Base-by-base conservation (phyloP, 1,140 invertebrate species). In the Temnothorax longispinosus region DNA sequence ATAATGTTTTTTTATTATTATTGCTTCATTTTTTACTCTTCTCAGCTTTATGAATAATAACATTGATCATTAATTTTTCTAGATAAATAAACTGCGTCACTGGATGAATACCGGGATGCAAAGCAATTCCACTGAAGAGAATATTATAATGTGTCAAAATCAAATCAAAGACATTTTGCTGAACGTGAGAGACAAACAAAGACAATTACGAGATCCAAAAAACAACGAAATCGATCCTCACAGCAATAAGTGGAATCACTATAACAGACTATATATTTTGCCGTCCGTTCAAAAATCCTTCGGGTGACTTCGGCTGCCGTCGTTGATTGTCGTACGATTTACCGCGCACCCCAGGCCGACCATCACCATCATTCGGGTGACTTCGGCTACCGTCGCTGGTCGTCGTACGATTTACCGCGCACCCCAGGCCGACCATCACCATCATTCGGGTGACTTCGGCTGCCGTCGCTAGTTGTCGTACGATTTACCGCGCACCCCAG, bases 61-160 rank as follows among this genome's bases (percentile, higher is more conserved):
- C 15, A 41, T 38, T 47, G 13, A 54, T 85, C 47, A 21, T 50
- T 4, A 85, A 75, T 76, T 85, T 85, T 60, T 47, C 85, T 32
- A 95, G 94, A 90, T 95, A 10, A 95, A 95, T 81, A 92, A 92
- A 87, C 60, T 95, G 13, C 90, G 94, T 10, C 77, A 95, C 50
- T 95, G 92, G 92, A 94, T 95, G 87, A 94, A 91, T 62, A 81
- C 87, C 18, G 87, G 87, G 0, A 90, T 95, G 60, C 87, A 89
- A 13, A 0, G 18, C 6, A 18, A 65, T 0, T 35, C 18, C n/a
- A 50, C 21, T 50, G 11, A 44, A 38, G 87, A 91, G 2, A 64
- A 93, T 7, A 92, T 88, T 0, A 35, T 88, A 0, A 58, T 67
- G 3, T 93, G 92, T 54, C 94, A 95, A 67, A 76, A 80, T 27